Evolutionary conservation across 2,797 vertebrate genomes (phyloP), one percentile per base, ranked within the genome.

Genomic region (Pangasius sanitwongsei): DNA sequence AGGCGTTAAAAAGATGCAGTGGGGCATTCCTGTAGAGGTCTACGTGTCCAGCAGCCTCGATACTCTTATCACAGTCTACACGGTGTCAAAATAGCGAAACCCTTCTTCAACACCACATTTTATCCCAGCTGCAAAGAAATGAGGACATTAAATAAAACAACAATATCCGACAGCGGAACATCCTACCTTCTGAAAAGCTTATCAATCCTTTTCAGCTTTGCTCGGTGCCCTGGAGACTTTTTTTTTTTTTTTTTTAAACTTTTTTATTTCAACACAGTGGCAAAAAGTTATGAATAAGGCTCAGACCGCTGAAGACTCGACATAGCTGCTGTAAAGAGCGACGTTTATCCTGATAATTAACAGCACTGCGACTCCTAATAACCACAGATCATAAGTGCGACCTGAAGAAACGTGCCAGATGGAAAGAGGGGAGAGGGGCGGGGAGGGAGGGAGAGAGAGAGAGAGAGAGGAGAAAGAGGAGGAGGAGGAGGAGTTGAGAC

Each of bases 331-430:
- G 31, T 89, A 74, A 80, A 34, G 85, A 90, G 84, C 41, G 34
- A 48, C 16, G 28, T 50, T 67, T 83, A 37, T 57, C n/a, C n/a
- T 83, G 89, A 77, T 87, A 37, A 69, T 67, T 37, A 15, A 48
- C 44, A 31, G 61, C 50, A n/a, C 61, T 20, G 87, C 48, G 6
- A 16, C 18, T 44, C 34, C 50, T 77, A 55, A 86, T 18, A 92
- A 91, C 89, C 72, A 92, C 86, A 88, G 92, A 92, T 93, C 89
- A 92, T 88, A 92, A 89, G 89, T 88, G 11, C 25, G 87, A 61
- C 82, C 72, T 88, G 86, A 85, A 89, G 89, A 89, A 89, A 91
- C 93, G 92, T 94, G 94, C 95, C 94, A 95, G 95, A 95, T 95
- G 94, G 94, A 94, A 93, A 95, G 11, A 25, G 78, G 65, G 67